These are phyloP conservation scores for Ramphastos sulfuratus DNA, from an alignment of 2,113 vertebrate species.

Conservation along the genomic window DNA sequence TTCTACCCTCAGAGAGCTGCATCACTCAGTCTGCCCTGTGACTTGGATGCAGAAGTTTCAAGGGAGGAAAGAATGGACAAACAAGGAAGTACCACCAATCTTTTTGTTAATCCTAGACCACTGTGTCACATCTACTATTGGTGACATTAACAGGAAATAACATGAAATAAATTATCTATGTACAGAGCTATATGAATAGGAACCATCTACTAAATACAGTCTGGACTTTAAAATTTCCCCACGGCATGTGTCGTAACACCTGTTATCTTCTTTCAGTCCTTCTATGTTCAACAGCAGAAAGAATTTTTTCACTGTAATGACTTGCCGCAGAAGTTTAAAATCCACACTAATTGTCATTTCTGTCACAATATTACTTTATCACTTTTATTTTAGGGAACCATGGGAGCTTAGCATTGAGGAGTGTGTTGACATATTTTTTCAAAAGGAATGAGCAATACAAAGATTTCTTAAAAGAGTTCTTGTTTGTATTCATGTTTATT, in stretches of 20 bases:
- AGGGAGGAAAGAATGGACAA: neutral
- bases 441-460: neutral
- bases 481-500: neutral
- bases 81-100: rapidly evolving
- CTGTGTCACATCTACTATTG: neutral
- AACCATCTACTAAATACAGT: neutral
- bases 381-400: neutral
- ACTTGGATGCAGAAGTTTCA: neutral
- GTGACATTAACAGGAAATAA: neutral
- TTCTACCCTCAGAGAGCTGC: rapidly evolving
- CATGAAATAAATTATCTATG: neutral
- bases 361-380: neutral
- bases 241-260: rapidly evolving
- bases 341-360: neutral
- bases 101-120: neutral
- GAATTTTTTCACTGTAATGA: neutral
- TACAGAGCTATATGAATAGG: neutral
- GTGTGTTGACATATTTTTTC: neutral
- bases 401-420: neutral
- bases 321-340: neutral
- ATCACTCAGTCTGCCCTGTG: rapidly evolving
- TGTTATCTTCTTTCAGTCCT: rapidly evolving
- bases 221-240: neutral
- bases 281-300: neutral
- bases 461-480: neutral